Percentiles rank a stretch among this genome's conserved stretches.
These are phyloP conservation scores for Apogon talboti DNA, from an alignment of 2,797 vertebrate genomes.

Conservation along the genomic window DNA sequence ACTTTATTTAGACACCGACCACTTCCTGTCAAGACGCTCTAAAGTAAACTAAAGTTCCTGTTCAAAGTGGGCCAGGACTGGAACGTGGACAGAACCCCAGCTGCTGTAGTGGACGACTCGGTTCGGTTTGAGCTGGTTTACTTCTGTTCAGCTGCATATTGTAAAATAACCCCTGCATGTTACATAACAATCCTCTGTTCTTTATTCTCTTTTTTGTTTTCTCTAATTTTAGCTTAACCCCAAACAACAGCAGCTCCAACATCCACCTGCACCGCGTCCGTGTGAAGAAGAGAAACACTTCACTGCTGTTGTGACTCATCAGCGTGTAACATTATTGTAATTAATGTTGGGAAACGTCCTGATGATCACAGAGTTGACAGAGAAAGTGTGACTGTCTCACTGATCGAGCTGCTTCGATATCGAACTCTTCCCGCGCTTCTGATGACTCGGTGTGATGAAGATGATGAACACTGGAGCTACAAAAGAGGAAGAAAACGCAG, in stretches of 20 bases:
- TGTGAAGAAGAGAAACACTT: background rate
- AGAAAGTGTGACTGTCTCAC: conserved; percentile 10
- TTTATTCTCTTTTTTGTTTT: background rate
- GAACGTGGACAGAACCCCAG: background rate
- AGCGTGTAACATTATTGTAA: conserved; percentile 10
- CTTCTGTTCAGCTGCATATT: background rate
- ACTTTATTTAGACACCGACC: too few relatives aligned
- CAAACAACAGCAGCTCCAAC: background rate
- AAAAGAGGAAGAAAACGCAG: background rate
- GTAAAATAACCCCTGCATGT: background rate
- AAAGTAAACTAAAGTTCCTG: too few relatives aligned
- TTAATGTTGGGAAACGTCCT: conserved; percentile 11
- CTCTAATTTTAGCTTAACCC: background rate
- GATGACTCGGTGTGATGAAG: conserved; percentile 20
- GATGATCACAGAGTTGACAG: conserved; percentile 12
- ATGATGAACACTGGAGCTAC: background rate
- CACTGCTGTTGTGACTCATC: conserved; percentile 33
- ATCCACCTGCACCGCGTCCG: background rate
- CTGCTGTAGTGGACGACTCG: background rate
- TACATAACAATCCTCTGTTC: background rate
- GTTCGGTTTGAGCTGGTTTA: background rate
- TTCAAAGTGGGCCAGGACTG: background rate
- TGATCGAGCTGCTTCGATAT: background rate
- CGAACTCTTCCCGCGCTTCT: conserved; percentile 5
- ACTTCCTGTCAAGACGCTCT: too few relatives aligned